A percentile compares a stretch with the other conserved stretches of the same genome.
These are phyloP conservation scores for Limnodromus scolopaceus DNA, from an alignment of 2,797 vertebrate species.

Conservation along the genomic window DNA sequence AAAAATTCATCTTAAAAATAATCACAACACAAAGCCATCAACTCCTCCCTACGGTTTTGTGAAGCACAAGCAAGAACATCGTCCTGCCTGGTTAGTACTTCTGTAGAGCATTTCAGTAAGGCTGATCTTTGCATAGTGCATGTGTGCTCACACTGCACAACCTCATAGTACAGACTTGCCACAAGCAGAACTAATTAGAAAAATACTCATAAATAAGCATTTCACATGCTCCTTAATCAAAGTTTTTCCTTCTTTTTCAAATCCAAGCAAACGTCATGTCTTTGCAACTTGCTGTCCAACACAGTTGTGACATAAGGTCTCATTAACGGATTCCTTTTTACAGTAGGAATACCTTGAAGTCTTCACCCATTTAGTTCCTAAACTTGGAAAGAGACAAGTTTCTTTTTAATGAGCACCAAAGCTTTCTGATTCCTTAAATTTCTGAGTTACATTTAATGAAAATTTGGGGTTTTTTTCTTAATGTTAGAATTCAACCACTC, in stretches of 20 bases:
- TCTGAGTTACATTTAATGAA: background rate
- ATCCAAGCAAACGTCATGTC: background rate
- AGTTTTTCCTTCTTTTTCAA: background rate
- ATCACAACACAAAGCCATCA: background rate
- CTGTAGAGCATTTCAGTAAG: background rate
- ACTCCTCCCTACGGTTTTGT: background rate
- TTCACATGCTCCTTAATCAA: background rate
- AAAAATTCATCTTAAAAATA: background rate
- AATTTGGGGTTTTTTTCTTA: background rate
- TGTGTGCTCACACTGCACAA: background rate
- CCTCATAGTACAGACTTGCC: background rate
- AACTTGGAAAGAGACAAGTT: background rate
- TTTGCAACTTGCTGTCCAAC: background rate
- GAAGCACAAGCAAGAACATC: background rate
- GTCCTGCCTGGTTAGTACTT: background rate
- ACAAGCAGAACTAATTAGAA: background rate
- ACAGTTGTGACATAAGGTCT: background rate
- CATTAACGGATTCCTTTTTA: background rate
- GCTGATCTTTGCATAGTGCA: background rate
- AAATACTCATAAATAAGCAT: background rate
- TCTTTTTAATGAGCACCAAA: background rate
- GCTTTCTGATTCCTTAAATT: background rate
- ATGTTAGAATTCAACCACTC: background rate
- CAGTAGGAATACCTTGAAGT: background rate
- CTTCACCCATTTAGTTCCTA: background rate